These are phyloP conservation scores for Hemithea aestivaria DNA, from an alignment of 2,888 invertebrate species.

Conservation along the genomic window DNA sequence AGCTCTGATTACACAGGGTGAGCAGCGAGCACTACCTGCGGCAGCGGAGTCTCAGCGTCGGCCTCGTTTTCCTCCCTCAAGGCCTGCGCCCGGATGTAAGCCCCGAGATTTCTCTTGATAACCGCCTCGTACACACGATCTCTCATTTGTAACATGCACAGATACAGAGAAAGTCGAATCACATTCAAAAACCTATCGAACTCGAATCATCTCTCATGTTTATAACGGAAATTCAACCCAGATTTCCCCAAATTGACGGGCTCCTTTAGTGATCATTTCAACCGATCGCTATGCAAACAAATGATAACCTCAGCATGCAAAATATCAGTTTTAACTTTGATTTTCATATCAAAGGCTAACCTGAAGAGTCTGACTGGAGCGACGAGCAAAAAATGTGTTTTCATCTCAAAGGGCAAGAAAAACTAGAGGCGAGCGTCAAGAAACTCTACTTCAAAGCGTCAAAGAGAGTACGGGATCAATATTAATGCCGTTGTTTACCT, in stretches of 20 bases:
- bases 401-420: constrained; percentile 52
- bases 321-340: constrained; percentile 34
- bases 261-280: constrained; percentile 6
- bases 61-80: constrained; percentile 61
- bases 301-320: constrained; percentile 8
- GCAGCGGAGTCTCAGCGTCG: constrained; percentile 22
- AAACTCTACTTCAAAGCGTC: constrained; percentile 64
- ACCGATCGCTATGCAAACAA: constrained; percentile 19
- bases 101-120: constrained; percentile 63
- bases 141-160: constrained; percentile 43
- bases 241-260: constrained; percentile 23
- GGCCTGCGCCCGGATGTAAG: constrained; percentile 57
- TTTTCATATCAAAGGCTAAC: constrained; percentile 52
- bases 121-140: constrained; percentile 55
- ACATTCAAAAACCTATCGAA: constrained; percentile 30
- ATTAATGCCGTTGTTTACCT: constrained; percentile 74
- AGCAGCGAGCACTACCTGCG: constrained; percentile 47
- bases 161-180: constrained; percentile 48
- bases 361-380: constrained; percentile 8
- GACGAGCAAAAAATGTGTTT: constrained; percentile 16
- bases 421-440: constrained; percentile 51
- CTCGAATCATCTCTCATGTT: constrained; percentile 30
- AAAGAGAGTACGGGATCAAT: constrained; percentile 69
- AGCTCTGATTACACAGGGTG: constrained; percentile 22
- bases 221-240: constrained; percentile 36